phyloP scores from a whole-genome alignment of 2,888 invertebrate species.

The Leucophora obtusa region DNA sequence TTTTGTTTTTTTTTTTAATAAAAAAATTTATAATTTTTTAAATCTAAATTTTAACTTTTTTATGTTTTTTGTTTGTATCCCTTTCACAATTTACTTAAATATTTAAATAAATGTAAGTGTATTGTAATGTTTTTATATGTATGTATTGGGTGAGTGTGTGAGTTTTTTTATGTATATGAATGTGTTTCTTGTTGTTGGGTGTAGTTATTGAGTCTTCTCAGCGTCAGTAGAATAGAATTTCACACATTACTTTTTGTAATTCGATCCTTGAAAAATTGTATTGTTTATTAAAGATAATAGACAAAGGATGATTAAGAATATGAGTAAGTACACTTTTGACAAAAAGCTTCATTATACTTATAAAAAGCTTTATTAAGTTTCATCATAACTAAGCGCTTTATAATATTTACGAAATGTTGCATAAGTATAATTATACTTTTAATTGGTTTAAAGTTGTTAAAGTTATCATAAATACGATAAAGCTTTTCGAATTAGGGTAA shows the following conservation, averaged over 20 bases:
- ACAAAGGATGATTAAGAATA: not conserved
- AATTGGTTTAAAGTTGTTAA: too few relatives aligned
- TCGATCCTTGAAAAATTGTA: not conserved
- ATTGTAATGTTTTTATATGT: conserved; percentile 31
- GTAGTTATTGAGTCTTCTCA: not conserved
- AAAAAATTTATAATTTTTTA: conserved; percentile 44
- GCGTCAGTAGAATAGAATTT: not conserved
- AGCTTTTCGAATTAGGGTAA: too few relatives aligned
- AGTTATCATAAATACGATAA: too few relatives aligned
- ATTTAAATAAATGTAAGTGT: conserved; percentile 56
- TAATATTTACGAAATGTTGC: too few relatives aligned
- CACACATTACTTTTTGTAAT: not conserved
- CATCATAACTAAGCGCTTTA: too few relatives aligned
- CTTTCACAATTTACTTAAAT: conserved; percentile 60
- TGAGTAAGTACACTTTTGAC: too few relatives aligned
- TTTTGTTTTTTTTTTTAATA: conserved; percentile 44
- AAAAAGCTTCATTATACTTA: too few relatives aligned
- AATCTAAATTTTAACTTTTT: conserved; percentile 60
- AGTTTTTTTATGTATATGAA: conserved; percentile 20
- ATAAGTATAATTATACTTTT: too few relatives aligned
- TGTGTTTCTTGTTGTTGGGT: conserved; percentile 1
- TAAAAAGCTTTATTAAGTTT: too few relatives aligned
- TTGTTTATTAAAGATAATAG: not conserved
- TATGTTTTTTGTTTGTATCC: conserved; percentile 47
- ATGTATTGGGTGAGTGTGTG: conserved; percentile 23